A percentile compares a stretch with the other conserved stretches of the same genome.
phyloP scores from a whole-genome alignment of 1,140 invertebrate species.

The Drosophila leontia region DNA sequence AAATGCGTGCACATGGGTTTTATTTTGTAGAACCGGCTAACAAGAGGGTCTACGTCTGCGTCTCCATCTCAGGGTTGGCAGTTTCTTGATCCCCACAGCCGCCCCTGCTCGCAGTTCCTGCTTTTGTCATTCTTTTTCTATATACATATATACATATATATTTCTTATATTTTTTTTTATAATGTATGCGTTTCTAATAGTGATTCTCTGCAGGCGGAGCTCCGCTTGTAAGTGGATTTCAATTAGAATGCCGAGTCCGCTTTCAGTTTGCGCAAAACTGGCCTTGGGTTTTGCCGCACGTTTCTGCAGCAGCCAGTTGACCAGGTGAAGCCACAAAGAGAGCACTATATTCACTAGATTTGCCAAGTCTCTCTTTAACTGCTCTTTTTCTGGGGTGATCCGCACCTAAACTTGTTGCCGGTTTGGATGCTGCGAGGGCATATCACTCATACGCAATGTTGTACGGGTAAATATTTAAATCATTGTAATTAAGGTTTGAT shows the following conservation, averaged over 20 bases:
- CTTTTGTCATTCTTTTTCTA: constrained; percentile 16
- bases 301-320: constrained; percentile 33
- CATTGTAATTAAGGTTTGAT: rapidly evolving
- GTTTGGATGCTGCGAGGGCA: not conserved
- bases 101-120: constrained; percentile 45
- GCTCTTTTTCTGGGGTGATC: constrained; percentile 4
- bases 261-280: constrained; percentile 44
- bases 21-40: constrained; percentile 52
- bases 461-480: not conserved
- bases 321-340: not conserved
- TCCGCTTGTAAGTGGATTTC: constrained; percentile 49
- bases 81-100: constrained; percentile 54
- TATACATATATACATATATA: not conserved
- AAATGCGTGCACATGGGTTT: constrained; percentile 41
- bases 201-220: constrained; percentile 30
- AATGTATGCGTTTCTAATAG: not conserved
- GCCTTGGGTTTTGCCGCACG: constrained; percentile 39
- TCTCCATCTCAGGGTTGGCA: constrained; percentile 52
- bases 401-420: no score
- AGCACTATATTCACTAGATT: not conserved
- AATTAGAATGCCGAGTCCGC: constrained; percentile 46
- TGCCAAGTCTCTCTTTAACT: constrained; percentile 1
- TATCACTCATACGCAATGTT: constrained; percentile 17
- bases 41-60: constrained; percentile 22
- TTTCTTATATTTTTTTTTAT: not conserved